Base-by-base conservation (phyloP, 2,888 invertebrate species). In the Stegana nigrithorax region DNA sequence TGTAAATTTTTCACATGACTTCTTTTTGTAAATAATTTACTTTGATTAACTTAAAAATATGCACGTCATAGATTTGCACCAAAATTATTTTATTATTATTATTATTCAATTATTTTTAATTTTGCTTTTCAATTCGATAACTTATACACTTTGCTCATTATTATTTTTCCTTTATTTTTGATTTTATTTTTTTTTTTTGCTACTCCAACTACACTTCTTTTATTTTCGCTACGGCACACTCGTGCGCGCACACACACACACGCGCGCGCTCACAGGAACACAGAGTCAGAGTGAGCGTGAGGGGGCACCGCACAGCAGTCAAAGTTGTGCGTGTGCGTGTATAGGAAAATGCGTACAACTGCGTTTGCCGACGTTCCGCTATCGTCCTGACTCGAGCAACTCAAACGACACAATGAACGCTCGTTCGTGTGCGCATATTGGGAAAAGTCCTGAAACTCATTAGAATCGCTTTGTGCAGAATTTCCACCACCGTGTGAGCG, bases 301-400 rank as follows among this genome's bases (percentile, higher is more conserved):
- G n/a, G n/a, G n/a, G n/a, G n/a, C n/a, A n/a, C n/a, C n/a, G n/a
- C n/a, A n/a, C n/a, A n/a, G n/a, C n/a, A n/a, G n/a, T n/a, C n/a
- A n/a, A n/a, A n/a, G n/a, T n/a, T 55, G 36, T 55, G 36, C 26
- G 23, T 55, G 23, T n/a, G n/a, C n/a, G 32, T 55, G 29, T 17
- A 26, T 32, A n/a, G 10, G 4, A 5, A 2, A 23, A 19, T 23
- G 2, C 25, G 25, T 12, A n/a, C n/a, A n/a, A n/a, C n/a, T n/a
- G n/a, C n/a, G n/a, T 66, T 66, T 51, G 70, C 67, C 79, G 75
- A n/a, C n/a, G n/a, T n/a, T n/a, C 66, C 70, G 67, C 69, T 69
- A 78, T 80, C 82, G 84, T 83, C 84, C 85, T 84, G 81, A 75
- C 84, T 78, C 84, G 73, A 84, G 81, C 83, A 84, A 80, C 84